Base-by-base conservation (phyloP, 2,888 invertebrate species). In the Nesidiocoris tenuis region DNA sequence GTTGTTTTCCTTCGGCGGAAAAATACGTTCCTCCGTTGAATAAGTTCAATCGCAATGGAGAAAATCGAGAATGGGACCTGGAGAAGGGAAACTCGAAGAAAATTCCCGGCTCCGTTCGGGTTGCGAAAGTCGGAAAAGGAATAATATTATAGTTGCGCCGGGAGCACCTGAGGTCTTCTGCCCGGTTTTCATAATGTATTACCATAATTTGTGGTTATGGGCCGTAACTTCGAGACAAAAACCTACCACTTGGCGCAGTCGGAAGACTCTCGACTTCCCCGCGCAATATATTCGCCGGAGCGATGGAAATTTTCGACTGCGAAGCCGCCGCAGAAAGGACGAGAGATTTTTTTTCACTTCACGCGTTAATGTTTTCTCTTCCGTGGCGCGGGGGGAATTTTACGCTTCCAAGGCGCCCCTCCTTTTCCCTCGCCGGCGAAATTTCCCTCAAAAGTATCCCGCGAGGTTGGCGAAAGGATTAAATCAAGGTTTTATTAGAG, bases 161-260 rank as follows among this genome's bases (percentile, higher is more conserved):
- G 39, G 3, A 39, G 39, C 39, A 39, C 39, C 39, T 39, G 39
- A 39, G 39, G 39, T 39, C 39, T 39, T 12, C 39, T 39, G 39
- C 39, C 39, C 39, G 39, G 39, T 39, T 39, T 71, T 71, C 71
- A 71, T 61, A 71, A 71, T 71, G 39, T 71, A 71, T 71, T 25
- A 71, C 71, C 71, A 71, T 61, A 59, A 71, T 71, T 71, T 71
- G 71, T 61, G 71, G 71, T 71, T 71, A 71, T 71, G 23, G 71
- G 18, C 61, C 65, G 24, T 65, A 65, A 65, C 65, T 65, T 65
- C 39, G 39, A 39, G 39, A 39, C 19, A 59, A 59, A 17, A 17
- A 59, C 19, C 59, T 18, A 18, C 59, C 59, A 18, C 5, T 59
- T 59, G 18, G 19, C 59, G 59, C 5, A 59, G 18, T 19, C 17